A percentile compares a stretch with the other conserved stretches of the same genome.
These are phyloP conservation scores for Boloria selene DNA, from an alignment of 2,888 invertebrate genomes.

Conservation along the genomic window DNA sequence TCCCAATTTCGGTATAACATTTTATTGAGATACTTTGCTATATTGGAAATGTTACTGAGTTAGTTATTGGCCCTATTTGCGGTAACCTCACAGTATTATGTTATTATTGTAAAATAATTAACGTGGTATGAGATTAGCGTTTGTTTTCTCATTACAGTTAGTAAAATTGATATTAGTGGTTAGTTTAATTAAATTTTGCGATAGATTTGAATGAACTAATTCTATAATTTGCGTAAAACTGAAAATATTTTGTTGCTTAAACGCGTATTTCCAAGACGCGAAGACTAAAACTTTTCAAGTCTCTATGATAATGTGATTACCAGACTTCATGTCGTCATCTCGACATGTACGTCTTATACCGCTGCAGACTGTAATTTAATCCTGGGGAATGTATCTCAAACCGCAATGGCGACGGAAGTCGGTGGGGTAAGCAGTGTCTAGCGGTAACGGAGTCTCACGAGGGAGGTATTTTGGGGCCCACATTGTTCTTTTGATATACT, in stretches of 20 bases:
- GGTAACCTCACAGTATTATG: not conserved
- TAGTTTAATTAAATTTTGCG: conserved; percentile 1
- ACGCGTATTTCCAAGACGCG: not conserved
- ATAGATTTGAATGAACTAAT: not conserved
- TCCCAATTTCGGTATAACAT: conserved; percentile 19
- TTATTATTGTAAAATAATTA: conserved; percentile 6
- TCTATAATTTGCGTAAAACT: not conserved
- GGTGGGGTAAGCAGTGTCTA: conserved; percentile 50
- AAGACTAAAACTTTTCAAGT: conserved; percentile 33
- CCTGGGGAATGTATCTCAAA: conserved; percentile 62
- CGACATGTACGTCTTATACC: conserved; percentile 43
- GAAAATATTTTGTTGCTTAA: too few relatives aligned
- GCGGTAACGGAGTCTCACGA: conserved; percentile 54
- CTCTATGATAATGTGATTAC: conserved; percentile 44
- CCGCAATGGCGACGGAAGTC: conserved; percentile 61
- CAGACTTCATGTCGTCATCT: conserved; percentile 42
- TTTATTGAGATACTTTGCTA: conserved; percentile 12
- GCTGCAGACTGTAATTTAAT: conserved; percentile 62
- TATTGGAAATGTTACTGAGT: conserved; percentile 9
- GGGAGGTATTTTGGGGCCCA: conserved; percentile 53
- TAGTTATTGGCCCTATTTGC: conserved; percentile 4
- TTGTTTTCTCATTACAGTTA: conserved; percentile 4
- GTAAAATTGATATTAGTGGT: conserved; percentile 5
- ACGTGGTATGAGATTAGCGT: conserved; percentile 4
- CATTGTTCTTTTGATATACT: conserved; percentile 45